Percentiles rank a stretch among this genome's conserved stretches.
phyloP scores from a whole-genome alignment of 2,113 vertebrate species.

The Mionectes macconnelli region DNA sequence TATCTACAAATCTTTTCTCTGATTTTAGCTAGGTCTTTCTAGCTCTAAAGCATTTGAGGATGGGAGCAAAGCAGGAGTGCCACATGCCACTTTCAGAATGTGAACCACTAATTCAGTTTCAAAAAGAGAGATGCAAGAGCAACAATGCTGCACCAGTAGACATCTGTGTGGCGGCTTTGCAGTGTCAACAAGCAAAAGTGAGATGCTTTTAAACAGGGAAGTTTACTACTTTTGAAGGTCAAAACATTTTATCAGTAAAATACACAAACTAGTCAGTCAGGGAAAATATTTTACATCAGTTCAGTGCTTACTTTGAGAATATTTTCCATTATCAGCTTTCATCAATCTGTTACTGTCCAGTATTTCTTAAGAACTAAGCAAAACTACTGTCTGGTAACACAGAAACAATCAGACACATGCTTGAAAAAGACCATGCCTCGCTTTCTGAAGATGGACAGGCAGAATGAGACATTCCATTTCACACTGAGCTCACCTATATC shows the following conservation, averaged over 20 bases:
- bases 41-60: background rate
- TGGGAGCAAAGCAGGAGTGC: background rate
- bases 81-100: background rate
- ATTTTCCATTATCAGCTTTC: background rate
- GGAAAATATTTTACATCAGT: background rate
- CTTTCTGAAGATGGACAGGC: background rate
- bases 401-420: background rate
- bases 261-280: background rate
- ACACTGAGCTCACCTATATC: background rate
- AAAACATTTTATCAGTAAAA: background rate
- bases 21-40: background rate
- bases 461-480: background rate
- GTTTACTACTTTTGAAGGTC: background rate
- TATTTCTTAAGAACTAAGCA: background rate
- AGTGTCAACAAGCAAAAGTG: background rate
- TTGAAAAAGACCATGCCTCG: background rate
- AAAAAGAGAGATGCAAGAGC: background rate
- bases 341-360: background rate
- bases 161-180: background rate
- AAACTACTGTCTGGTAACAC: background rate
- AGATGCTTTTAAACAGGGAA: background rate
- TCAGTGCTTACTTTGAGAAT: slow-evolving; percentile 1
- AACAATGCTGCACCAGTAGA: background rate
- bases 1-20: background rate
- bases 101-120: background rate